A percentile compares a stretch with the other conserved stretches of the same genome.
phyloP scores from a whole-genome alignment of 2,888 invertebrate species.

The Dryobota labecula region DNA sequence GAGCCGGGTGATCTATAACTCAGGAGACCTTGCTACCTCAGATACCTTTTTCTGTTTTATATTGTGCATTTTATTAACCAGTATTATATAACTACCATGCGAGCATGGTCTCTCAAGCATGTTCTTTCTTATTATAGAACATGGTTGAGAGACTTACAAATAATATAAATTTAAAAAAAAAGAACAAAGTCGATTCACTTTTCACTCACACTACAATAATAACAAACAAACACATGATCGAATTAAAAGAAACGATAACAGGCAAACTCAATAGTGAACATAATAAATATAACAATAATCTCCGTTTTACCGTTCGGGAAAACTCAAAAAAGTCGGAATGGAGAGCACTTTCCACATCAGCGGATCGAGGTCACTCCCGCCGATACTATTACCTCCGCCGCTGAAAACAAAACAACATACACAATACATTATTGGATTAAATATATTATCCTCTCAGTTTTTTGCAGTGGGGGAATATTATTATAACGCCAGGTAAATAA shows the following conservation, averaged over 20 bases:
- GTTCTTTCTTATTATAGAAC: no score
- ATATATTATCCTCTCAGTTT: conserved; percentile 41
- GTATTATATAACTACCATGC: no score
- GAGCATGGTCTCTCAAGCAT: no score
- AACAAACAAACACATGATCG: conserved; percentile 3
- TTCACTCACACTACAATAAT: background rate
- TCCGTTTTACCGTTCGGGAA: conserved; percentile 51
- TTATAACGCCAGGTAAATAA: background rate
- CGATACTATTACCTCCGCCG: conserved; percentile 57
- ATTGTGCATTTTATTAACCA: no score
- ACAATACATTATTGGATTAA: conserved; percentile 58
- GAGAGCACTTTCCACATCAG: conserved; percentile 66
- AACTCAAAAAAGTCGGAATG: conserved; percentile 60
- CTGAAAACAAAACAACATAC: conserved; percentile 60
- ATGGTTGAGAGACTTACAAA: background rate
- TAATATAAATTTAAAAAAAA: background rate
- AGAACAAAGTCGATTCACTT: background rate
- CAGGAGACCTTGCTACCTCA: no score
- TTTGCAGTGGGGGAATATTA: conserved; percentile 26
- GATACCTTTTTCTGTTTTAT: no score
- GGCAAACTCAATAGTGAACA: conserved; percentile 43
- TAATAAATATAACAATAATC: conserved; percentile 57
- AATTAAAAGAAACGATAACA: conserved; percentile 36
- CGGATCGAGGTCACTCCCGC: conserved; percentile 68
- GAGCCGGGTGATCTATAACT: no score